phyloP scores from a whole-genome alignment of 2,797 vertebrate genomes.

The Acanthis flammea region DNA sequence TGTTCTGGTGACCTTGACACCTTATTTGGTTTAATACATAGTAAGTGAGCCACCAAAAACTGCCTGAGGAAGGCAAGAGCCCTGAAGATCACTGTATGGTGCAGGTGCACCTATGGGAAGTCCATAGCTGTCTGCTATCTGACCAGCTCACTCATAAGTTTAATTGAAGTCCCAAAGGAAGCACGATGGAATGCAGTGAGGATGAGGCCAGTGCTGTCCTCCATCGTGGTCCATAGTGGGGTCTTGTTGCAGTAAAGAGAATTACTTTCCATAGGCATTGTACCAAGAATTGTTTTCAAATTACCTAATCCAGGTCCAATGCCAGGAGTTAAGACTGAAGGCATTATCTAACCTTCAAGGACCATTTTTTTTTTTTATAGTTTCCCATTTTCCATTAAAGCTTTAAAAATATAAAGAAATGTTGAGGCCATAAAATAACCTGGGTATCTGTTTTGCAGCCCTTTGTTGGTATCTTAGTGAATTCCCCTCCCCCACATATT shows the following conservation, averaged over 20 bases:
- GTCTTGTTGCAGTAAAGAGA: background rate
- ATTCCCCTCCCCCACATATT: background rate
- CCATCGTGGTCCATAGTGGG: accelerated
- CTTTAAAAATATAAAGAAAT: background rate
- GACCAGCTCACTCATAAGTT: background rate
- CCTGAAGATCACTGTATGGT: background rate
- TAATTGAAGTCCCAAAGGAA: background rate
- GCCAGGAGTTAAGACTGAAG: background rate
- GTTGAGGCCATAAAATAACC: background rate
- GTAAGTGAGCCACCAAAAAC: background rate
- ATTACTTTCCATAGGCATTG: background rate
- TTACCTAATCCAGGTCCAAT: background rate
- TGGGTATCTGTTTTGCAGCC: background rate
- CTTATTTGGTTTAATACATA: background rate
- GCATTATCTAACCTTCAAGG: background rate
- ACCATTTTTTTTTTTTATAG: background rate
- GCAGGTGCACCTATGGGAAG: background rate
- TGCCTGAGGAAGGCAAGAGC: background rate
- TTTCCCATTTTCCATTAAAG: background rate
- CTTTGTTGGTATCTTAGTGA: background rate
- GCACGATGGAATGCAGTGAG: background rate
- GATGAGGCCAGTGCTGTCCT: background rate
- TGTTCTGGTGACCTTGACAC: background rate
- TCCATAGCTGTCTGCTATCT: background rate
- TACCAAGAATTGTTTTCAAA: background rate